Evolutionary conservation across 92 coral and sea anemone genomes (phyloP), one percentile per base, ranked within the genome.

Genomic region (Zoanthus sansibaricus): DNA sequence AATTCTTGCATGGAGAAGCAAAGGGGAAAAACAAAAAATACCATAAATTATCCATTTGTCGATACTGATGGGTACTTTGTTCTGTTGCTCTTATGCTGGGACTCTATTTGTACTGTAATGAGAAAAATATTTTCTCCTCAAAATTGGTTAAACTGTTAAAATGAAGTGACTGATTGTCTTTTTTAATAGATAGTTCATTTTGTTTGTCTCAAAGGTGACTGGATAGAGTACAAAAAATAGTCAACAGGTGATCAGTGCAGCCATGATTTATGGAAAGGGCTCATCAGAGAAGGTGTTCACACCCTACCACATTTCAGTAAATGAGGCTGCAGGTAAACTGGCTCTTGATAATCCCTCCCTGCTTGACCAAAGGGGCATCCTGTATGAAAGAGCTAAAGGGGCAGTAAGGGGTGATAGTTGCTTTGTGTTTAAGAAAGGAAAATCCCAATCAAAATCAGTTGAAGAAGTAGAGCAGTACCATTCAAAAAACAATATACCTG

Each of bases 351-450:
- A 55, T 55, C 61, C 61, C 15, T 55, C 61, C 61, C 61, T 55
- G 61, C 61, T 55, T 55, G 61, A 55, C 61, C 61, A 55, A 55
- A 55, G 61, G n/a, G 61, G 82, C 59, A 33, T 77, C n/a, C 89
- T 90, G 12, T 90, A 86, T 78, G 93, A 86, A 15, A 87, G 77
- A 75, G 93, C 87, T 13, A 90, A 90, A 71, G 93, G 86, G 30
- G 72, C 69, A 7, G 90, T 90, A 15, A 86, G 90, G 72, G 66
- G 31, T 73, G 83, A 74, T 55, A 55, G 61, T 55, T 55, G 61
- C 61, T 55, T 7, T 55, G 14, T 48, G 37, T 90, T 90, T 47
- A 90, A 87, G 86, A 90, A 87, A 51, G 93, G 91, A 4, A 82
- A 87, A 69, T 90, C 91, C 1, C 47, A 91, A 59, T 75, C 89